Evolutionary conservation across 2,113 vertebrate species (phyloP).

Genomic region (Albula glossodonta): DNA sequence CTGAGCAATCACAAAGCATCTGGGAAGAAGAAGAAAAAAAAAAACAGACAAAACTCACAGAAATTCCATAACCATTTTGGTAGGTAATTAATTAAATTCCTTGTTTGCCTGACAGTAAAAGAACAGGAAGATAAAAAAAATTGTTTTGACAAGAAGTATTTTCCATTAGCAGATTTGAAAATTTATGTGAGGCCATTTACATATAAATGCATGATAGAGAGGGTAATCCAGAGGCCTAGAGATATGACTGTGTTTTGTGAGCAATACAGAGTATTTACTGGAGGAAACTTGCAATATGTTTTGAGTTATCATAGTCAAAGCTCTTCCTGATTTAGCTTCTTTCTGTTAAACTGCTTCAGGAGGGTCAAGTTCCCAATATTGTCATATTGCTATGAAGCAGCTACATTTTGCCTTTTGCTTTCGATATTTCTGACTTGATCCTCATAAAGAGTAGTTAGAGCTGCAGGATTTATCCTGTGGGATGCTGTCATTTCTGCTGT

Average conservation of each 20-base stretch:
- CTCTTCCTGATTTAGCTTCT: not conserved
- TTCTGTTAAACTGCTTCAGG: not conserved
- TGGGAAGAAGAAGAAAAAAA: not conserved
- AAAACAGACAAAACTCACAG: slow-evolving; percentile 19
- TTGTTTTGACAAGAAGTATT: slow-evolving; percentile 6
- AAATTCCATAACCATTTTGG: slow-evolving; percentile 57
- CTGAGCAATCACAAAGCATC: not conserved
- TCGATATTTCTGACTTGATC: not conserved
- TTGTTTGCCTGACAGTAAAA: slow-evolving; percentile 8
- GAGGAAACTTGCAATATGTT: not conserved
- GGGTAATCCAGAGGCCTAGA: not conserved
- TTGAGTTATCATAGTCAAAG: not conserved
- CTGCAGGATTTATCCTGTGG: not conserved
- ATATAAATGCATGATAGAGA: not conserved
- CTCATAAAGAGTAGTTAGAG: not conserved
- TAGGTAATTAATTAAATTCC: slow-evolving; percentile 49
- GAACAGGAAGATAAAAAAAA: not conserved
- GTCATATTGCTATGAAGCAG: not conserved
- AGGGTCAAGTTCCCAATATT: not conserved
- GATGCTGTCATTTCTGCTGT: not conserved
- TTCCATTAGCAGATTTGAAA: not conserved
- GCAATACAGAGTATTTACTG: not conserved
- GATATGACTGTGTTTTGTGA: not conserved
- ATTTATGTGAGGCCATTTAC: slow-evolving; percentile 3
- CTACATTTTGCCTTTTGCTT: not conserved